Conservation (phyloP, 1,140 invertebrate species). For the Lepidotrigona ventralis region DNA sequence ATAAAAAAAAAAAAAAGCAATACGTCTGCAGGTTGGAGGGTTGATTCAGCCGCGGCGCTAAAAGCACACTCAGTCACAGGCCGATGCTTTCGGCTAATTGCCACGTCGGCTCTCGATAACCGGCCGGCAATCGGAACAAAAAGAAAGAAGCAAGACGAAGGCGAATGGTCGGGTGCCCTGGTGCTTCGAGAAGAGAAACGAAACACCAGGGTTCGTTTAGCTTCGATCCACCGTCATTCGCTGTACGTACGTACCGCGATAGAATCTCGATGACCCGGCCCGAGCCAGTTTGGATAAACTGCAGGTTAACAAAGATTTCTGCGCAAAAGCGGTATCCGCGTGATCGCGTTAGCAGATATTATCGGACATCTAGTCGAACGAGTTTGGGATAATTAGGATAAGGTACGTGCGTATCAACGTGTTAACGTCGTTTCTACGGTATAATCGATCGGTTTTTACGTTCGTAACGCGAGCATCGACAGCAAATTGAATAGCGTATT, state of each 20-base stretch:
- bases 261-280: neutral
- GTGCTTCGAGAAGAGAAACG: neutral
- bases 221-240: neutral
- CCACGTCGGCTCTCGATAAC: slow-evolving; percentile 1
- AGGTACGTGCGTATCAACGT: neutral
- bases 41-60: slow-evolving; percentile 14
- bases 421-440: neutral
- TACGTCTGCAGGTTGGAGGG: slow-evolving; percentile 42
- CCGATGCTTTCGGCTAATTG: slow-evolving; percentile 55
- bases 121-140: neutral
- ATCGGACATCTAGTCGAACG: too few species aligned
- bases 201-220: neutral
- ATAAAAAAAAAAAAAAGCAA: slow-evolving; percentile 37
- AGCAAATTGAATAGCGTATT: neutral
- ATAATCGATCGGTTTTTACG: neutral
- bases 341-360: too few species aligned
- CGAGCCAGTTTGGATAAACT: neutral
- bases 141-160: slow-evolving; percentile 15
- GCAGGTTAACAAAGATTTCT: too few species aligned
- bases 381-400: neutral
- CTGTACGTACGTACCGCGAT: too few species aligned
- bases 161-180: neutral
- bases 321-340: too few species aligned
- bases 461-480: too few species aligned
- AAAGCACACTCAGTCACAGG: slow-evolving; percentile 53